phyloP scores from a whole-genome alignment of 2,888 invertebrate genomes.

The Euzetes globulus region DNA sequence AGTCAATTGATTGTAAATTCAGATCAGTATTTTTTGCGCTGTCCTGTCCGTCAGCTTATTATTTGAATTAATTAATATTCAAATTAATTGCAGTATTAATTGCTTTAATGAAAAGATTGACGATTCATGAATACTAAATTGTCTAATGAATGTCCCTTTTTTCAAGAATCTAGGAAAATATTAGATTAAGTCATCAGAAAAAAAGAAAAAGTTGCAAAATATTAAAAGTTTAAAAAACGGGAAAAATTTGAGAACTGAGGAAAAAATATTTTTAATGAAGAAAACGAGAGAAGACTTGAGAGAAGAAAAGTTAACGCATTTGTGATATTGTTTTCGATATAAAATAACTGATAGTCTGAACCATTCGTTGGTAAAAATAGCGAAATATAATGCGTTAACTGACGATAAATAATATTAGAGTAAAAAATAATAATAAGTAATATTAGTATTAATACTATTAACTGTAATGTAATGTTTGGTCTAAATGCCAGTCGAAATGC shows the following conservation, averaged over 20 bases:
- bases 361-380: neutral
- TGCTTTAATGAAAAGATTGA: neutral
- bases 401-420: neutral
- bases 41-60: neutral
- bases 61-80: neutral
- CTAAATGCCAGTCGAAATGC: slow-evolving; percentile 9
- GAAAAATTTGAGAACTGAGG: neutral
- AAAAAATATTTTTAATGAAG: neutral
- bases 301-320: neutral
- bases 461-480: neutral
- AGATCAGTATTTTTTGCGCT: neutral
- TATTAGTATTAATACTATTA: neutral
- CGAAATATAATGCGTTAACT: neutral
- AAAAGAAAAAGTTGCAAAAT: neutral
- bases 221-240: neutral
- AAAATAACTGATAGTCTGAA: neutral
- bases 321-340: neutral
- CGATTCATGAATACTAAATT: slow-evolving; percentile 15
- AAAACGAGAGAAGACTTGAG: neutral
- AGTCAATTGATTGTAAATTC: neutral
- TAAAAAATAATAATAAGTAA: neutral
- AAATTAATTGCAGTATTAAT: slow-evolving; percentile 1
- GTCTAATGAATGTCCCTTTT: neutral
- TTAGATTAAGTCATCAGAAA: neutral
- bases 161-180: neutral